A percentile compares a stretch with the other conserved stretches of the same genome.
Conservation (phyloP, 2,888 invertebrate genomes). For the Dromius quadrimaculatus region DNA sequence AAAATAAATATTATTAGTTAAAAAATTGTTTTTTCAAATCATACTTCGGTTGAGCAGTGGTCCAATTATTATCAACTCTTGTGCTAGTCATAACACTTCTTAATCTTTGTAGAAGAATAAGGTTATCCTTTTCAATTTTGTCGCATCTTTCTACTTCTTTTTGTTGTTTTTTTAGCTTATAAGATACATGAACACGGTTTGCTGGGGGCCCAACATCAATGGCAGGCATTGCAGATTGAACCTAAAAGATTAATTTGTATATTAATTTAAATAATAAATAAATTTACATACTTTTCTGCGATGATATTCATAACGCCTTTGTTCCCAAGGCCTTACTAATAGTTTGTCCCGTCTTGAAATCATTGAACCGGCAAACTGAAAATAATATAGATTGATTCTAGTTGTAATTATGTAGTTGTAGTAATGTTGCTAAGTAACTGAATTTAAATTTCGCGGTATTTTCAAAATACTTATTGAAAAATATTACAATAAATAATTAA, state of each 20-base stretch:
- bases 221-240: conserved; percentile 75
- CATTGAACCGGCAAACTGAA: conserved; percentile 66
- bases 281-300: conserved; percentile 72
- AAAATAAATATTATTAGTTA: conserved; percentile 2
- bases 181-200: conserved; percentile 74
- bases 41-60: conserved; percentile 74
- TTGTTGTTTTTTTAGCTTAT: conserved; percentile 78
- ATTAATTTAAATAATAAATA: conserved; percentile 9
- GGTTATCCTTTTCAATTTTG: conserved; percentile 77
- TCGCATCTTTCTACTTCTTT: conserved; percentile 75
- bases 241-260: conserved; percentile 64
- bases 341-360: conserved; percentile 79
- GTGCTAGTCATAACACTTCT: conserved; percentile 75
- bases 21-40: conserved; percentile 29
- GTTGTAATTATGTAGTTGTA: neutral
- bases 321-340: conserved; percentile 78
- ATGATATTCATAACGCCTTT: conserved; percentile 77
- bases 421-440: conserved; percentile 21
- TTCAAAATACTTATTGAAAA: neutral
- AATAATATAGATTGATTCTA: conserved; percentile 21
- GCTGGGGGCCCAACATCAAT: conserved; percentile 77
- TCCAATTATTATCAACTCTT: conserved; percentile 78
- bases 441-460: conserved; percentile 30
- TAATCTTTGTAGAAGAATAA: conserved; percentile 76
- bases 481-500: neutral